Evolutionary conservation across 2,797 vertebrate species (phyloP).

Genomic region (Liparis tanakae): DNA sequence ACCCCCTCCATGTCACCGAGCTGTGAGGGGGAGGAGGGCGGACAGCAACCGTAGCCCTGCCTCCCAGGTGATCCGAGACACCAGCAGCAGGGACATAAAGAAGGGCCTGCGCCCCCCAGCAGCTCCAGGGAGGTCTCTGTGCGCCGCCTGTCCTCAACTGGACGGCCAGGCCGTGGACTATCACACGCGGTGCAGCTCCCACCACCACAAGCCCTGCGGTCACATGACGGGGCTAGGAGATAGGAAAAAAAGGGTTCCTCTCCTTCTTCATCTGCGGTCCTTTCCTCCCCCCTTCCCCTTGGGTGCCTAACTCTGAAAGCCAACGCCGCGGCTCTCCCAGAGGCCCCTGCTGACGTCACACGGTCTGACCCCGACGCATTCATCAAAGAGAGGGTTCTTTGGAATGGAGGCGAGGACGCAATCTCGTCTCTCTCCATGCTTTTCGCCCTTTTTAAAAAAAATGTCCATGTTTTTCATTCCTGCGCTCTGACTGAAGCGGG

Average conservation of each 20-base stretch:
- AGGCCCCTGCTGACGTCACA: slow-evolving; percentile 70
- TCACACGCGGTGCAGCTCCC: slow-evolving; percentile 52
- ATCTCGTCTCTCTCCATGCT: slow-evolving; percentile 19
- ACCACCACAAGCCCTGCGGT: slow-evolving; percentile 50
- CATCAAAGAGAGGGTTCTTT: slow-evolving; percentile 50
- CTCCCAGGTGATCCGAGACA: slow-evolving; percentile 51
- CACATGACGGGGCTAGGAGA: slow-evolving; percentile 55
- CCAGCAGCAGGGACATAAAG: slow-evolving; percentile 18
- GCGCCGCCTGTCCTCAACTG: slow-evolving; percentile 39
- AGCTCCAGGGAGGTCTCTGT: slow-evolving; percentile 49
- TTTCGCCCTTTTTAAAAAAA: slow-evolving; percentile 13
- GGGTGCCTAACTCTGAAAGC: slow-evolving; percentile 63
- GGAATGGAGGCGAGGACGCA: slow-evolving; percentile 30
- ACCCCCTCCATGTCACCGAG: slow-evolving; percentile 94
- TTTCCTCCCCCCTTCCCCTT: slow-evolving; percentile 36
- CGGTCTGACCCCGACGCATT: slow-evolving; percentile 63
- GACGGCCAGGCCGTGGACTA: slow-evolving; percentile 40
- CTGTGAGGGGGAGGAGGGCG: slow-evolving; percentile 82
- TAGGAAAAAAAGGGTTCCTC: slow-evolving; percentile 28
- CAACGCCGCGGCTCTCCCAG: slow-evolving; percentile 59
- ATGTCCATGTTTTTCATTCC: slow-evolving; percentile 51
- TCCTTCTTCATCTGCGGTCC: slow-evolving; percentile 51
- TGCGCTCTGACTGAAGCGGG: slow-evolving; percentile 55
- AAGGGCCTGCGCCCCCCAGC: slow-evolving; percentile 31
- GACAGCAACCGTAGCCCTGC: slow-evolving; percentile 23